Percentiles rank a stretch among this genome's conserved stretches.
phyloP scores from a whole-genome alignment of 2,888 invertebrate species.

The Apamea epomidion region DNA sequence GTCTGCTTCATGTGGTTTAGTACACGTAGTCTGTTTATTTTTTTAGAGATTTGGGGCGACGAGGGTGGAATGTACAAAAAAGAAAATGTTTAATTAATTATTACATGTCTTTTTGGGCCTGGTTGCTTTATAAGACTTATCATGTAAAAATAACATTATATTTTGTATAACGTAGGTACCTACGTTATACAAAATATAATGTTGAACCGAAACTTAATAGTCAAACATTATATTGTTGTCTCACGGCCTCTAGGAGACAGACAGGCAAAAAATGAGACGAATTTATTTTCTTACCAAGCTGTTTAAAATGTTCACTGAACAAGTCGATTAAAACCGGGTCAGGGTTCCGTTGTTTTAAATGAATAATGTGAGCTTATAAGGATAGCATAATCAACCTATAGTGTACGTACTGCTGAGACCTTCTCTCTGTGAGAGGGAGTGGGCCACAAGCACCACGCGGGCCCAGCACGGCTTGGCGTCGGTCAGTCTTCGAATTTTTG shows the following conservation, averaged over 20 bases:
- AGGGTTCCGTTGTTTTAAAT: background rate
- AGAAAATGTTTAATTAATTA: conserved; percentile 33
- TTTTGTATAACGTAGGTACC: background rate
- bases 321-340: background rate
- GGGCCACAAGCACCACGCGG: no score
- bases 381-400: no score
- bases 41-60: conserved; percentile 8
- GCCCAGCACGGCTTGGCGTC: no score
- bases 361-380: background rate
- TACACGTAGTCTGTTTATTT: background rate
- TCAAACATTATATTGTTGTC: conserved; percentile 18
- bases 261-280: conserved; percentile 4
- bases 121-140: background rate
- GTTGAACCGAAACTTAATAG: conserved; percentile 22
- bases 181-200: no score
- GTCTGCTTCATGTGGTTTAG: conserved; percentile 26
- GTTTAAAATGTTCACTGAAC: background rate
- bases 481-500: background rate
- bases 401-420: no score
- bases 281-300: conserved; percentile 16
- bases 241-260: conserved; percentile 24
- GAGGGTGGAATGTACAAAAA: background rate
- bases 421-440: no score
- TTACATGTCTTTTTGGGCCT: background rate
- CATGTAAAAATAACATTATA: background rate